Base-by-base conservation (phyloP, 2,797 vertebrate species). In the Cirrhinus mrigala region DNA sequence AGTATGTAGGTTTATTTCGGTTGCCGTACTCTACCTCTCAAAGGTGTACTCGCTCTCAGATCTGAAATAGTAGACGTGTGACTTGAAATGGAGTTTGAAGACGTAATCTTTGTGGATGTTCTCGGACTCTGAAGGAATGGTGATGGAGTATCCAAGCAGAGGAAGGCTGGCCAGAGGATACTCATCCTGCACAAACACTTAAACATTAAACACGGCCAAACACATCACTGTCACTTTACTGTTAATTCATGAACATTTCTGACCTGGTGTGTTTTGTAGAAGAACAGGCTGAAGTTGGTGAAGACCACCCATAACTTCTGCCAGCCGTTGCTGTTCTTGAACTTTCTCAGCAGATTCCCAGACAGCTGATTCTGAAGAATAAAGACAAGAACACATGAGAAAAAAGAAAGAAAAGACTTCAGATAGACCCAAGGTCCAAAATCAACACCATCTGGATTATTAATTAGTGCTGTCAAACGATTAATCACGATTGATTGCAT, bases 291-390 rank as follows among this genome's bases (percentile, higher is more conserved):
- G 95, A 99, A 99, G 95, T 98, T 98, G 54, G 98, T 99, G 94
- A 99, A 99, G 81, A 99, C 98, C 85, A 99, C 98, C 98, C 98
- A 99, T 75, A 99, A 97, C 90, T 99, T 99, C 95, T 99, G 98
- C 98, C 98, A 99, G 52, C 98, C 98, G 0, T 98, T 99, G 90
- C 98, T 99, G 95, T 99, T 99, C 87, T 99, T 99, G 91, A 99
- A 99, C 92, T 99, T 99, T 89, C 98, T 95, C 87, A 99, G 94
- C 89, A 99, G 94, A 91, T 98, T 98, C 66, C 98, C 98, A 1
- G 98, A 99, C 75, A 99, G 90, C 94, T 99, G 98, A 92, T 99
- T 99, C 98, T 99, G 92, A 91, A 92, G 85, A 85, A 82, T 91
- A 84, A 40, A 89, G 0, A 68, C 14, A 1, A 85, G 78, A 52